A percentile compares a stretch with the other conserved stretches of the same genome.
These are phyloP conservation scores for Eulemur albifrons DNA, from an alignment of 2,797 vertebrate genomes.

Conservation along the genomic window DNA sequence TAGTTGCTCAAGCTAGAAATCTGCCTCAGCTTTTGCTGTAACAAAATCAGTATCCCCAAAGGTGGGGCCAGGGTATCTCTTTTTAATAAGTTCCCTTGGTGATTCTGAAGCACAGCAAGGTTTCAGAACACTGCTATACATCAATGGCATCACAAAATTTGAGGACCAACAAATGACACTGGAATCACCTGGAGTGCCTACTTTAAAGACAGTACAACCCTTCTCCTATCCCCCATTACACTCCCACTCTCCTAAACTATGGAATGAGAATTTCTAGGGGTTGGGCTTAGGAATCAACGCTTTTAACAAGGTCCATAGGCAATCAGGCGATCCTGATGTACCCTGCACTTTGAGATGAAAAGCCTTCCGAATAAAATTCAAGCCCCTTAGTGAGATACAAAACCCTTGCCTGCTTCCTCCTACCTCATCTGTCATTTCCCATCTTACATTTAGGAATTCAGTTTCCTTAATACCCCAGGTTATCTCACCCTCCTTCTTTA, in stretches of 20 bases:
- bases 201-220: background rate
- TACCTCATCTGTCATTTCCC: background rate
- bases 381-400: background rate
- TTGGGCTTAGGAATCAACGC: background rate
- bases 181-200: background rate
- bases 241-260: background rate
- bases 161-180: background rate
- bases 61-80: background rate
- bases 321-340: background rate
- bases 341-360: background rate
- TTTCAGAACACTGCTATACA: background rate
- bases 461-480: background rate
- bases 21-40: background rate
- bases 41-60: background rate
- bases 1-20: background rate
- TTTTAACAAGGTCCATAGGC: background rate
- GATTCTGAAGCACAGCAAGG: background rate
- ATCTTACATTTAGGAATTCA: background rate
- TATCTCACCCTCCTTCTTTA: background rate
- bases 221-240: background rate
- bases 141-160: background rate
- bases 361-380: background rate
- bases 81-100: background rate
- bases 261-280: background rate
- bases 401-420: background rate